A percentile compares a stretch with the other conserved stretches of the same genome.
phyloP scores from a whole-genome alignment of 2,888 invertebrate species.

The Gymnoscelis rufifasciata region DNA sequence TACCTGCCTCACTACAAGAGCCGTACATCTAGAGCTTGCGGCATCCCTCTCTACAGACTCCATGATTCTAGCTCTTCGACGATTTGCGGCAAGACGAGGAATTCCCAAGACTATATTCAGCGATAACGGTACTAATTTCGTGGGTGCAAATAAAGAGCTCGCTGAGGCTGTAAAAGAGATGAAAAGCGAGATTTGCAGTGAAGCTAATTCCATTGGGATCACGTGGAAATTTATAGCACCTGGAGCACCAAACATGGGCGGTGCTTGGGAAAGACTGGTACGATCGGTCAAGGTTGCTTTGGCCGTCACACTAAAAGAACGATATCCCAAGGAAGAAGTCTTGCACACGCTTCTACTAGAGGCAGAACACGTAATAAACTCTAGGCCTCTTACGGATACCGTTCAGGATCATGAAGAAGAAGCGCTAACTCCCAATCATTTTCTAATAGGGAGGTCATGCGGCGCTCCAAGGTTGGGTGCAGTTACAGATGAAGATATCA shows the following conservation, averaged over 20 bases:
- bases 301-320: neutral
- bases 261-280: neutral
- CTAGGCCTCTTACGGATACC: neutral
- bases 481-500: neutral
- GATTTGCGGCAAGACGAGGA: neutral
- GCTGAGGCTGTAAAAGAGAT: neutral
- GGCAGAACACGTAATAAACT: neutral
- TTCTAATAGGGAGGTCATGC: neutral
- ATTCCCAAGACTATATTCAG: neutral
- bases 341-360: neutral
- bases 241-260: too few species aligned
- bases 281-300: neutral
- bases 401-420: neutral
- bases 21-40: conserved; percentile 2
- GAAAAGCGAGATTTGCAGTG: too few species aligned
- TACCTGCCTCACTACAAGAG: conserved; percentile 28
- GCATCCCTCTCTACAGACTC: neutral
- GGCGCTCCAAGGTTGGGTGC: neutral
- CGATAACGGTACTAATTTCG: neutral
- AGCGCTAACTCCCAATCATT: neutral
- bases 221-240: too few species aligned
- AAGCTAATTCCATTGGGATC: too few species aligned
- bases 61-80: neutral
- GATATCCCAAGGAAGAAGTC: neutral
- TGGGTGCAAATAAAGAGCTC: neutral